phyloP scores from a whole-genome alignment of 2,113 vertebrate species.

The Pipra filicauda region DNA sequence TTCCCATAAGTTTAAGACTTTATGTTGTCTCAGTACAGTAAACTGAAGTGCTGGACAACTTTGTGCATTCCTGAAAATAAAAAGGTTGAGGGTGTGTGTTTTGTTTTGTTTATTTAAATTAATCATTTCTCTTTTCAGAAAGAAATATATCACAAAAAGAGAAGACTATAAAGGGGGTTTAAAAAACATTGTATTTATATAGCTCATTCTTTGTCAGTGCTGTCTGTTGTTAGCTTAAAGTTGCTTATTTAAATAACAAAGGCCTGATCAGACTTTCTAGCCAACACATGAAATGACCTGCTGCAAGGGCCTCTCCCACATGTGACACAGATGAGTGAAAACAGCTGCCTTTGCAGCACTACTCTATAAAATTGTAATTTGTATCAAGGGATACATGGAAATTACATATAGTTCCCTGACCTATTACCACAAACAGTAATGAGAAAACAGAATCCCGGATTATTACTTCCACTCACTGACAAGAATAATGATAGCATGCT shows the following conservation, averaged over 20 bases:
- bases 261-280: not conserved
- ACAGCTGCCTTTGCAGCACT: conserved; percentile 30
- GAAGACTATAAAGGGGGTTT: not conserved
- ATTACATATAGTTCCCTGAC: conserved; percentile 25
- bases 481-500: not conserved
- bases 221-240: not conserved
- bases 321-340: not conserved
- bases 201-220: not conserved
- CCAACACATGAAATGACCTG: conserved; percentile 5
- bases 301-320: not conserved
- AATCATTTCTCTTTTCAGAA: not conserved
- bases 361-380: not conserved
- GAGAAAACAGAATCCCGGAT: conserved; percentile 23
- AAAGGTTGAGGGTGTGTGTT: not conserved
- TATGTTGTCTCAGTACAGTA: not conserved
- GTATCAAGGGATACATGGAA: conserved; percentile 43
- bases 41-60: not conserved
- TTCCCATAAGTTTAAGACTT: not conserved
- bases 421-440: conserved; percentile 44
- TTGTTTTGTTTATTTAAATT: not conserved
- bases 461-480: conserved; percentile 19
- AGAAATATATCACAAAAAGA: not conserved
- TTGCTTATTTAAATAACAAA: conserved; percentile 18
- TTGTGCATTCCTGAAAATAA: not conserved
- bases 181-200: not conserved